Evolutionary conservation across 2,888 invertebrate genomes (phyloP), one percentile per base, ranked within the genome.

Genomic region (Lithophane socia): DNA sequence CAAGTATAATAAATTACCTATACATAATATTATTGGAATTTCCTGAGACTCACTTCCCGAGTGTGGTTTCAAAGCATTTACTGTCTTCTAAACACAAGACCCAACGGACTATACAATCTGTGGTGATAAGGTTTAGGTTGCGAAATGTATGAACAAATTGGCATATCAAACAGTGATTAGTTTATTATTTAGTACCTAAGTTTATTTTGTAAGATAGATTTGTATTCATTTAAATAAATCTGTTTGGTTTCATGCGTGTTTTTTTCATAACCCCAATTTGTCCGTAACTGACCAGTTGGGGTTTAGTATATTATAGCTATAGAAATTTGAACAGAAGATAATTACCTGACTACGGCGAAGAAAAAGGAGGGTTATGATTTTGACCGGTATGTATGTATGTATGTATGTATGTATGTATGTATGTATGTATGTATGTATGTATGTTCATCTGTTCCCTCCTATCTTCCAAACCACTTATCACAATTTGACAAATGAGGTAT

Each of bases 211-310:
- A 74, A 60, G 42, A 49, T n/a, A 58, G 29, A 16, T 29, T 18
- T 47, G 37, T 37, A 49, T 74, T 7, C 44, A 76, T 54, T 52
- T 29, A 52, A 75, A 44, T 42, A 61, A 54, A 75, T 44, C 52
- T 29, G 18, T 63, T 29, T 9, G n/a, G 21, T 29, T 63, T 52
- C 3, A 24, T 18, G 16, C 8, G 16, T 10, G 29, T n/a, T 47
- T 56, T 24, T 24, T 58, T 42, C 42, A n/a, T 49, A 21, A 66
- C 13, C 47, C 18, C 47, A 29, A 24, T 47, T 8, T 10, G 12
- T 8, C 18, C n/a, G 37, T 42, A 37, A 5, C 37, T 37, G 37
- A 37, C 4, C 37, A 37, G 5, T 37, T 37, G 37, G 37, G 37
- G 37, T 37, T 37, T 37, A 37, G 37, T n/a, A n/a, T 63, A 42